A percentile compares a stretch with the other conserved stretches of the same genome.
phyloP scores from a whole-genome alignment of 2,797 vertebrate genomes.

The Poecilia velifera region DNA sequence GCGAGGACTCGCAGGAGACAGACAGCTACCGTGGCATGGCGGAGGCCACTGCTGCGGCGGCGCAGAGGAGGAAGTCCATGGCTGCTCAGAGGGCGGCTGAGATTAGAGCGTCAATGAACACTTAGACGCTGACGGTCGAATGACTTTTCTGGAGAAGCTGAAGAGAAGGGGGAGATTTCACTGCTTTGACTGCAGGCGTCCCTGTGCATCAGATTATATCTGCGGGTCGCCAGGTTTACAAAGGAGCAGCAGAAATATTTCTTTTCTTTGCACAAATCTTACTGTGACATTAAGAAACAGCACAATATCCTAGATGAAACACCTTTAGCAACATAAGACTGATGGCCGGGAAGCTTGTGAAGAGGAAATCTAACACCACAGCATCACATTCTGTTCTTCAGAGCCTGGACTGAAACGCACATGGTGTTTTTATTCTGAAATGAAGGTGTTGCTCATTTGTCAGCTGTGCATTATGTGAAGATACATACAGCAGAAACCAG shows the following conservation, averaged over 20 bases:
- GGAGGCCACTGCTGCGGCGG: conserved; percentile 45
- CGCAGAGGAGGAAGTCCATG: conserved; percentile 71
- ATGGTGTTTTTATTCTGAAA: conserved; percentile 32
- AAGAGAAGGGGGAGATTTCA: conserved; percentile 39
- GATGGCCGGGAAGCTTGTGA: conserved; percentile 12
- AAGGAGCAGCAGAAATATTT: conserved; percentile 24
- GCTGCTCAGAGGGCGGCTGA: conserved; percentile 67
- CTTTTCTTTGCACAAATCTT: conserved; percentile 16
- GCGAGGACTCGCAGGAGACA: conserved; percentile 77
- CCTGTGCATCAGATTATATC: conserved; percentile 42
- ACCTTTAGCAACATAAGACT: conserved; percentile 25
- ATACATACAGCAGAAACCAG: neutral
- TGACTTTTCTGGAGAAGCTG: conserved; percentile 13
- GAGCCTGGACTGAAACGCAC: conserved; percentile 17
- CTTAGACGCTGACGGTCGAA: conserved; percentile 23
- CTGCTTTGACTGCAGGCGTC: conserved; percentile 37
- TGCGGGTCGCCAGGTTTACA: conserved; percentile 10
- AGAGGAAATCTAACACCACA: conserved; percentile 19
- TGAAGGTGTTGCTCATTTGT: conserved; percentile 36
- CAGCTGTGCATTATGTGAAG: conserved; percentile 14
- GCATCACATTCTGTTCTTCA: conserved; percentile 19
- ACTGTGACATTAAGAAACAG: conserved; percentile 24
- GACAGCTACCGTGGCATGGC: conserved; percentile 66
- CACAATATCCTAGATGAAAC: conserved; percentile 19
- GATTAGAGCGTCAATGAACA: conserved; percentile 53